phyloP scores from a whole-genome alignment of 2,888 invertebrate species.

The Drosophila algonquin region DNA sequence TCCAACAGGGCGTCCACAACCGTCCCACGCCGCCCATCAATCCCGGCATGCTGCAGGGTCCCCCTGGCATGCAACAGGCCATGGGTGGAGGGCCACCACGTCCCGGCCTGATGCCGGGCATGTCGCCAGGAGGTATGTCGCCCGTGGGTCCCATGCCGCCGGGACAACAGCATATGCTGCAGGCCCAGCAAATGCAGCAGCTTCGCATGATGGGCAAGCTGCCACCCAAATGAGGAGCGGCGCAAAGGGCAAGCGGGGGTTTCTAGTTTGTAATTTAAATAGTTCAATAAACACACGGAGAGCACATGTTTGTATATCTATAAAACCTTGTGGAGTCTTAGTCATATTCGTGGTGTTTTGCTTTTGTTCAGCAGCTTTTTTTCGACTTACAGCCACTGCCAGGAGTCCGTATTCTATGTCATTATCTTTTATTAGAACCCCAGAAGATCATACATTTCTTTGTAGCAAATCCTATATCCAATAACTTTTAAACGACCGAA shows the following conservation, averaged over 20 bases:
- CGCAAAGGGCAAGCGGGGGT: not conserved
- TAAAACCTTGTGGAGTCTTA: too few species aligned
- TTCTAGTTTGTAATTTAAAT: conserved; percentile 29
- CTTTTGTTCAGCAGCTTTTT: too few species aligned
- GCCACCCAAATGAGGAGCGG: conserved; percentile 63
- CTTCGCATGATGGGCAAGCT: conserved; percentile 83
- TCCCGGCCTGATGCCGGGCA: conserved; percentile 65
- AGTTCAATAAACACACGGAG: conserved; percentile 25
- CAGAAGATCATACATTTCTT: too few species aligned
- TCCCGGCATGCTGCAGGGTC: conserved; percentile 59
- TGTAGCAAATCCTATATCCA: too few species aligned
- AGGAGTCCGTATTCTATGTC: too few species aligned
- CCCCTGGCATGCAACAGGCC: conserved; percentile 37
- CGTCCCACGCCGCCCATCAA: conserved; percentile 85
- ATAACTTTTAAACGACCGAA: too few species aligned
- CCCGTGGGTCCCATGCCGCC: conserved; percentile 56
- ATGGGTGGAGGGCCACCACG: conserved; percentile 39
- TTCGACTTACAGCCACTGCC: too few species aligned
- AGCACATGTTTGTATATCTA: not conserved
- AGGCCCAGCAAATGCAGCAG: conserved; percentile 85
- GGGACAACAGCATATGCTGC: conserved; percentile 84
- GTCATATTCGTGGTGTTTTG: too few species aligned
- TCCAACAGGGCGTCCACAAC: conserved; percentile 82
- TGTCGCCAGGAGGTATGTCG: conserved; percentile 61
- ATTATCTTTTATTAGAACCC: too few species aligned